Evolutionary conservation across 92 coral and sea anemone genomes (phyloP).

Genomic region (Parazoanthus swiftii): DNA sequence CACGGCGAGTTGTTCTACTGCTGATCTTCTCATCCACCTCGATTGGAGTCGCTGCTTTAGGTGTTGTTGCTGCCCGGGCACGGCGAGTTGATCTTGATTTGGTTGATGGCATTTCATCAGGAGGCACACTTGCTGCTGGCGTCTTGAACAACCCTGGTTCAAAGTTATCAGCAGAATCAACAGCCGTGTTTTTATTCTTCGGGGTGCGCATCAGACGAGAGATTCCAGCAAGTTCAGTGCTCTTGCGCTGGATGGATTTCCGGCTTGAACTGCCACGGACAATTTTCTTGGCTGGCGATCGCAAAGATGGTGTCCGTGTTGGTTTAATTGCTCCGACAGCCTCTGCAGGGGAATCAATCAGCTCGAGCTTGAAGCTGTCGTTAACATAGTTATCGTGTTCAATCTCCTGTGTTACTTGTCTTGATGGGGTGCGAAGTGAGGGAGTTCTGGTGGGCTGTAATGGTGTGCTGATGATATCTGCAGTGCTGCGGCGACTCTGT

Average conservation of each 20-base stretch:
- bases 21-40: constrained; percentile 12
- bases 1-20: constrained; percentile 31
- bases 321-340: constrained; percentile 28
- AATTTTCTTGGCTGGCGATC: constrained; percentile 45
- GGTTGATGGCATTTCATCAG: background rate
- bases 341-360: constrained; percentile 33
- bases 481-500: background rate
- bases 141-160: constrained; percentile 57
- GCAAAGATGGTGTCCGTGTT: constrained; percentile 70
- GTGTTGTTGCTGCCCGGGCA: background rate
- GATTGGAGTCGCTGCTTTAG: background rate
- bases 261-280: background rate
- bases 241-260: constrained; percentile 47
- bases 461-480: constrained; percentile 29
- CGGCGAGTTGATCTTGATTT: background rate
- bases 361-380: constrained; percentile 35
- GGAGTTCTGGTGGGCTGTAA: constrained; percentile 62
- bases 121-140: constrained; percentile 4
- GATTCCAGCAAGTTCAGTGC: constrained; percentile 61
- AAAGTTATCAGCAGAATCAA: constrained; percentile 60
- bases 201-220: constrained; percentile 64
- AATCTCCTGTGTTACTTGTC: background rate
- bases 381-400: constrained; percentile 6
- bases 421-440: constrained; percentile 53
- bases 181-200: constrained; percentile 44